These are phyloP conservation scores for Torymus texanus DNA, from an alignment of 2,888 invertebrate species.

Conservation along the genomic window DNA sequence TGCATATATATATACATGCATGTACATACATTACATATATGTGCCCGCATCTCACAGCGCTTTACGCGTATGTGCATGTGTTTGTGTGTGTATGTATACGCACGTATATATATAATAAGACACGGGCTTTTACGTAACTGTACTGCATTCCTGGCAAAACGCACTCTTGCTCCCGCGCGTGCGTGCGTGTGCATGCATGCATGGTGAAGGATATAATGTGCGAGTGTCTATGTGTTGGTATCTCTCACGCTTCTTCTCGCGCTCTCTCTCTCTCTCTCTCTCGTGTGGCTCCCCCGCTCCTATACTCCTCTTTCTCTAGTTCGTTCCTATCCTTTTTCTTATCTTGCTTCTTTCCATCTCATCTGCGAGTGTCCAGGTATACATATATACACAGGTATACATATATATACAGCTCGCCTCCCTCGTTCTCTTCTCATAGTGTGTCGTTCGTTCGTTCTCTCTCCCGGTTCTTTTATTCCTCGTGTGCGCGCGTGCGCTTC, in stretches of 20 bases:
- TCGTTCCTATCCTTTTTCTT: too few species aligned
- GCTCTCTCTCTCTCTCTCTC: neutral
- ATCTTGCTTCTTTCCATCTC: too few species aligned
- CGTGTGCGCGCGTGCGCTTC: neutral
- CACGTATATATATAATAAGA: too few species aligned
- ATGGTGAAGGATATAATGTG: neutral
- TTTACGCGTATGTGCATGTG: neutral
- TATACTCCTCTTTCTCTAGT: neutral
- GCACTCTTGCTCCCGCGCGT: neutral
- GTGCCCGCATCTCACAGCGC: too few species aligned
- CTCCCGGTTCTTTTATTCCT: too few species aligned
- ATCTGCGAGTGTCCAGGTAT: neutral
- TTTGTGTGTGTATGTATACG: neutral
- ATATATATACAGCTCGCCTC: neutral
- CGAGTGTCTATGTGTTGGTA: neutral
- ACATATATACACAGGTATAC: too few species aligned
- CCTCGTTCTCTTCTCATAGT: neutral
- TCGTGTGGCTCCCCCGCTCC: neutral
- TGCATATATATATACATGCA: too few species aligned
- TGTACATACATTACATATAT: neutral
- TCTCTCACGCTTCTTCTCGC: conserved; percentile 11
- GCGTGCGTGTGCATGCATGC: neutral
- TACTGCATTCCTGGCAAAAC: conserved; percentile 33
- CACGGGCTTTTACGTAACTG: conserved; percentile 28
- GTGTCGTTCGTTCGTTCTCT: neutral